A percentile compares a stretch with the other conserved stretches of the same genome.
phyloP scores from a whole-genome alignment of 2,113 vertebrate genomes.

The Hypocryptadius cinnamomeus region DNA sequence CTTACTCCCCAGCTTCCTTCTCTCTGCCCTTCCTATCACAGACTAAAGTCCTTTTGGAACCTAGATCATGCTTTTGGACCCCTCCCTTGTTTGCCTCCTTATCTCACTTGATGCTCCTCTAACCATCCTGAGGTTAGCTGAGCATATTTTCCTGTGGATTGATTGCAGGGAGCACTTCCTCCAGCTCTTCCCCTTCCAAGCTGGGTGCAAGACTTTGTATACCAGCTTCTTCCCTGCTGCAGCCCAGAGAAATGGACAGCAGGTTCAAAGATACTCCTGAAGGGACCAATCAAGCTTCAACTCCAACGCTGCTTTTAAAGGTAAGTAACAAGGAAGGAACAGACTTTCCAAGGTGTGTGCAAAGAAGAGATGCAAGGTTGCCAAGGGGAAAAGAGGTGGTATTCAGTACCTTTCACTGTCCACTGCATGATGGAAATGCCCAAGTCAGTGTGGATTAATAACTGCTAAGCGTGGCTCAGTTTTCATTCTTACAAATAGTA shows the following conservation, averaged over 20 bases:
- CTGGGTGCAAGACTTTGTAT: not conserved
- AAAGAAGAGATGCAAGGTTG: not conserved
- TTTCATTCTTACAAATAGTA: not conserved
- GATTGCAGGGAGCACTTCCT: not conserved
- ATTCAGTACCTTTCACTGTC: not conserved
- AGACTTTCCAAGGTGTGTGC: not conserved
- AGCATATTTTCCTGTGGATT: not conserved
- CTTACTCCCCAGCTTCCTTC: not conserved
- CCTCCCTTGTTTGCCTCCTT: not conserved
- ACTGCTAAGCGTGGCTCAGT: rapidly evolving
- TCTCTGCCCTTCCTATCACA: not conserved
- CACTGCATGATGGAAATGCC: not conserved
- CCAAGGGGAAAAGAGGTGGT: not conserved
- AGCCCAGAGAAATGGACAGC: not conserved
- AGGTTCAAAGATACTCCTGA: not conserved
- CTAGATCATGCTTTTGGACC: not conserved
- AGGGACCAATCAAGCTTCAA: not conserved
- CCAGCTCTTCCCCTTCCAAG: not conserved
- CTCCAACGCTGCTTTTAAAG: not conserved
- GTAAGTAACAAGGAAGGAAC: not conserved
- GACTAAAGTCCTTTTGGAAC: not conserved
- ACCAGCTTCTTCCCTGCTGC: not conserved
- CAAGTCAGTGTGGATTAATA: not conserved
- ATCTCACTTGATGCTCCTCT: not conserved
- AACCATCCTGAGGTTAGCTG: not conserved